phyloP scores from a whole-genome alignment of 2,888 invertebrate genomes.

The Galeruca laticollis region DNA sequence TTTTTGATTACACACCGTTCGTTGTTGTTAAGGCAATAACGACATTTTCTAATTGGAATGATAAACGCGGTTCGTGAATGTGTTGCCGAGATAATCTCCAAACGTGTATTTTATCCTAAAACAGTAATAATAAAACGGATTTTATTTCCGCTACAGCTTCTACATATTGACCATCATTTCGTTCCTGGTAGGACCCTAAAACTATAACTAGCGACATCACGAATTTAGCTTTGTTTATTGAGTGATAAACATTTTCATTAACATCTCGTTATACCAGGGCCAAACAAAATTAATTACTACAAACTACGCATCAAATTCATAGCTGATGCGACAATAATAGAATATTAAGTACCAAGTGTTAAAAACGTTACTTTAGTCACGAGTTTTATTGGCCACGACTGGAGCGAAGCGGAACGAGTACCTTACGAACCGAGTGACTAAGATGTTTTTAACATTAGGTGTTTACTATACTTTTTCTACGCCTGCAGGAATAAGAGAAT shows the following conservation, averaged over 20 bases:
- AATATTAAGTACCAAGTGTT: too few species aligned
- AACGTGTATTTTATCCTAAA: constrained; percentile 46
- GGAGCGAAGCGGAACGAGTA: too few species aligned
- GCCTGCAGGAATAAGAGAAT: too few species aligned
- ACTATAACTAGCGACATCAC: constrained; percentile 54
- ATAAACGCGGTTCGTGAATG: constrained; percentile 52
- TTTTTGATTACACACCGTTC: neutral
- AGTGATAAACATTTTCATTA: constrained; percentile 65
- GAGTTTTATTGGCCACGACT: too few species aligned
- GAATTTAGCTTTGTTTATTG: constrained; percentile 63
- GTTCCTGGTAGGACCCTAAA: constrained; percentile 54
- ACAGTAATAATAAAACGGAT: constrained; percentile 54
- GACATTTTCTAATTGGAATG: constrained; percentile 56
- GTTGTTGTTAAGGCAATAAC: constrained; percentile 30
- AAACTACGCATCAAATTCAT: neutral
- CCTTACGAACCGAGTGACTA: too few species aligned
- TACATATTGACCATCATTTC: constrained; percentile 56
- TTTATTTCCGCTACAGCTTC: constrained; percentile 55
- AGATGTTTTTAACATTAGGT: too few species aligned
- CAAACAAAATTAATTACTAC: constrained; percentile 1
- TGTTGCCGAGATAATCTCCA: constrained; percentile 45
- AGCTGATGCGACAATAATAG: neutral
- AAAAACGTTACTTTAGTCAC: too few species aligned
- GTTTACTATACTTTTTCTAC: too few species aligned
- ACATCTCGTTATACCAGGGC: constrained; percentile 59